Conservation (phyloP, 2,888 invertebrate species). For the Caenorhabditis sp. region DNA sequence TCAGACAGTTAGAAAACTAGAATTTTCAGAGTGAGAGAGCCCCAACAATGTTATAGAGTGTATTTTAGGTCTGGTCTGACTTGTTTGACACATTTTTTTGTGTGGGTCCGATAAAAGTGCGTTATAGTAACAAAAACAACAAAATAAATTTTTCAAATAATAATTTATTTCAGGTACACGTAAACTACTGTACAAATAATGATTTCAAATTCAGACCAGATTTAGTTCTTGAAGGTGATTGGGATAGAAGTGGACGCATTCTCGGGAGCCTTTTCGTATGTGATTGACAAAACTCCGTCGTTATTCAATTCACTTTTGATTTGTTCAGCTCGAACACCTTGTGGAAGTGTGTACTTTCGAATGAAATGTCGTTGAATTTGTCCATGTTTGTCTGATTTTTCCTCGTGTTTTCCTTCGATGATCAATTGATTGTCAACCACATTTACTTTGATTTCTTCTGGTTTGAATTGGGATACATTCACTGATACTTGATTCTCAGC, state of each 20-base stretch:
- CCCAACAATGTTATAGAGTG: no score
- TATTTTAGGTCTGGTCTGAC: no score
- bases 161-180: no score
- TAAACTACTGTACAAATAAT: no score
- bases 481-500: constrained; percentile 53
- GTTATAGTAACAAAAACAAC: no score
- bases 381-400: constrained; percentile 59
- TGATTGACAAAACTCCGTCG: constrained; percentile 58
- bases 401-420: constrained; percentile 61
- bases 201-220: no score
- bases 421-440: constrained; percentile 59
- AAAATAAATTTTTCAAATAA: no score
- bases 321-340: constrained; percentile 56
- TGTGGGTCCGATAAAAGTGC: no score
- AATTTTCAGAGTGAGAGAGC: no score
- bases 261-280: constrained; percentile 52
- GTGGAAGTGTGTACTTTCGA: constrained; percentile 59
- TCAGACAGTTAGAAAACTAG: no score
- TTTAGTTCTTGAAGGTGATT: constrained; percentile 40
- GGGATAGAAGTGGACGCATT: constrained; percentile 43
- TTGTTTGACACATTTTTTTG: no score
- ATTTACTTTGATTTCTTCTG: constrained; percentile 63
- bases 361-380: constrained; percentile 56
- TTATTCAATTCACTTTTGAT: constrained; percentile 55
- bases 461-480: constrained; percentile 62